Evolutionary conservation across 1,140 invertebrate genomes (phyloP), one percentile per base, ranked within the genome.

Genomic region (Thereuonema tuberculata): DNA sequence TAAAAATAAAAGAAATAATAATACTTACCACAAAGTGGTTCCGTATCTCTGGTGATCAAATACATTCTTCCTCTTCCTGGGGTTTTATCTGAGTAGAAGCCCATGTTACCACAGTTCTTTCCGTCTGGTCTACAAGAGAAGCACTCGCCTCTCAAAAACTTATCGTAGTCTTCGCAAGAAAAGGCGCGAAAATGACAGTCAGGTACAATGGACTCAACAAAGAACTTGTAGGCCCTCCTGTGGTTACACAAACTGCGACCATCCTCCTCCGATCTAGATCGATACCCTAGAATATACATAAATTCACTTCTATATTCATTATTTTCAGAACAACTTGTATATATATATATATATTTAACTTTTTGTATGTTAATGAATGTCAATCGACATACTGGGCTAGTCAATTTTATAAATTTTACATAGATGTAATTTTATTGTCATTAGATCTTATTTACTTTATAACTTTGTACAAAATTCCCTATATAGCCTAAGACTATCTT

Each of bases 181-280:
- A 93, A 91, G 1, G 90, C 87, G 0, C 88, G 89, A 71, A 94
- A 93, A 61, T 84, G 82, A 69, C 91, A 94, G 59, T 85, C 81
- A 0, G 88, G 87, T 1, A 85, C 87, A n/a, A 94, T 84, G 0
- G 88, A 92, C 70, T 95, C 89, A 0, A 89, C 92, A 72, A 93
- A 95, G 70, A 93, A 86, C 68, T 93, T 92, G 73, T 93, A 93
- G 0, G 91, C 90, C 25, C 90, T 76, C 1, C 91, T 78, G 73
- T 95, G 91, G 71, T 95, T 93, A 75, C 91, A 94, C 58, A 94
- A 71, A 29, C 86, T 89, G 53, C 89, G 80, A 50, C 89, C 89
- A 71, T 92, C 89, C 2, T 84, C 80, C n/a, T 86, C 80, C 14
- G 84, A 84, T 23, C 59, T 2, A 24, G 59, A 54, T 3, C 29